Evolutionary conservation across 2,888 invertebrate species (phyloP), one percentile per base, ranked within the genome.

Genomic region (Cyclophora albipunctata): DNA sequence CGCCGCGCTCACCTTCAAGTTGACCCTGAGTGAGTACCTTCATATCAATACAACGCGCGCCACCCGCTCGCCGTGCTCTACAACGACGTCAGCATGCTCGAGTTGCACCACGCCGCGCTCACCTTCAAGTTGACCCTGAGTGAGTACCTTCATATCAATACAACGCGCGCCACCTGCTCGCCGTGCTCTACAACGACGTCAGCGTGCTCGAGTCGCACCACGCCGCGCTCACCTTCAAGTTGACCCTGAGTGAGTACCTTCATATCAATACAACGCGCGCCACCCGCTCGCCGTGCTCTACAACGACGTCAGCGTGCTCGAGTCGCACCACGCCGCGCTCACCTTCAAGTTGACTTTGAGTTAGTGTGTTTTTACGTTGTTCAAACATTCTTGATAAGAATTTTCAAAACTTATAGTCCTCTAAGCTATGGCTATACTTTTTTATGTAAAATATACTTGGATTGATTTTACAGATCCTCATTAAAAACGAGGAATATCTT

Each of bases 131-230:
- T 99, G 54, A 97, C 98, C 0, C 90, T 96, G 69, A 92, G 93
- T 93, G 63, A 84, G 85, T 78, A 46, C 35, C 4, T 41, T 34
- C 20, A 20, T 20, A 20, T 20, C 20, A 20, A 20, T 96, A 97
- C 86, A 99, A 99, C 88, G 93, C 97, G 51, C 93, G 95, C 62
- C 95, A 94, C 84, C 93, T 95, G 34, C 90, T 99, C 66, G 97
- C 99, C 42, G 91, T 98, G 54, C 91, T 99, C 45, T 99, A 99
- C 87, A 99, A 99, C 82, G 99, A 99, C 85, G 90, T 97, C 76
- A 93, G 95, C 66, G 98, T 99, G 52, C 90, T 99, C 61, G 99
- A 99, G 87, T 97, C 95, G 49, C 99, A 99, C 78, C 99, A 99
- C 79, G 95, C 97, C 5, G 97, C 99, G 4, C 91, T 97, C 58